phyloP scores from a whole-genome alignment of 2,888 invertebrate species.

The Geophilus truncorum region DNA sequence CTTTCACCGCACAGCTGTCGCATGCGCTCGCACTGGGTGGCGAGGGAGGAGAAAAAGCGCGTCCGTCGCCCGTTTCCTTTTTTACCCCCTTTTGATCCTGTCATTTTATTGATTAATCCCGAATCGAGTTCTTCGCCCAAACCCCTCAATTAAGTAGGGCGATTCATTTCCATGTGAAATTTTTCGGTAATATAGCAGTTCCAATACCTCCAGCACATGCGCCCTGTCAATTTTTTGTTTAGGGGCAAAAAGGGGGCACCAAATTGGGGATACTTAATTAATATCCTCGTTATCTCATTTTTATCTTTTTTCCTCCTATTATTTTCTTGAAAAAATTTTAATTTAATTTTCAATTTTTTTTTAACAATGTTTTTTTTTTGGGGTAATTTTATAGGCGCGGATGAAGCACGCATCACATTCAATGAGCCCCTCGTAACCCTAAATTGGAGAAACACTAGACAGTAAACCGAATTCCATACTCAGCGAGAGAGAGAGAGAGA shows the following conservation, averaged over 20 bases:
- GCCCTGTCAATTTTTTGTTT: constrained; percentile 14
- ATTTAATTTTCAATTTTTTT: background rate
- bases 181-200: background rate
- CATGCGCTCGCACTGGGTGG: constrained; percentile 22
- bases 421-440: background rate
- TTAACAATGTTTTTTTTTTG: background rate
- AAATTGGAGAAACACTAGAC: background rate
- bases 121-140: constrained; percentile 1
- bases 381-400: background rate
- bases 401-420: background rate
- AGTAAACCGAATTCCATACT: background rate
- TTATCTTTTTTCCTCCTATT: background rate
- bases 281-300: background rate
- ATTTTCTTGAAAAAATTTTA: background rate
- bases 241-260: constrained; percentile 10
- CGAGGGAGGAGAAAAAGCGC: constrained; percentile 6
- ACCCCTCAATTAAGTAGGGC: constrained; percentile 16
- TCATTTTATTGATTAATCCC: constrained; percentile 22
- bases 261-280: constrained; percentile 2
- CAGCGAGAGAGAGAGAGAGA: too few species aligned
- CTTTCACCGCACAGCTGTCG: constrained; percentile 14
- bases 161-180: constrained; percentile 22
- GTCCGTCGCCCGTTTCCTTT: background rate
- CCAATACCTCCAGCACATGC: background rate
- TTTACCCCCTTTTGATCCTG: constrained; percentile 18